phyloP scores from a whole-genome alignment of 92 coral and sea anemone species.

The Phenganax stokvisi region DNA sequence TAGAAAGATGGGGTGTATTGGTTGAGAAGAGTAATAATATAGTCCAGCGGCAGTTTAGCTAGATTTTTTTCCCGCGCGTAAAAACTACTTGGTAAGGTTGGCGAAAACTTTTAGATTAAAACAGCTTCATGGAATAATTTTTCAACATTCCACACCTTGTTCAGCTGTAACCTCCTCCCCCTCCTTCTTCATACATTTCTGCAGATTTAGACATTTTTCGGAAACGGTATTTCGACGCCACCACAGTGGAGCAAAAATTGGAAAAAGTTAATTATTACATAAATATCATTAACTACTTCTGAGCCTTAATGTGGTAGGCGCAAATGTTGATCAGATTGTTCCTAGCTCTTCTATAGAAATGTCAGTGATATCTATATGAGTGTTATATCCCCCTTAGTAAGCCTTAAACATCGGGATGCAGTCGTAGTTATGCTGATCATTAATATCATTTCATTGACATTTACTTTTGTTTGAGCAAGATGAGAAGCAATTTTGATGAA shows the following conservation, averaged over 20 bases:
- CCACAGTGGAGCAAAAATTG: not conserved
- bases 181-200: too few species aligned
- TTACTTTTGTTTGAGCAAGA: slow-evolving; percentile 68
- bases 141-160: too few species aligned
- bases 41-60: too few species aligned
- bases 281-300: slow-evolving; percentile 53
- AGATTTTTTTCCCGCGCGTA: too few species aligned
- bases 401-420: too few species aligned
- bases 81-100: not conserved
- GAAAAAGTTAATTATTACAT: not conserved
- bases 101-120: too few species aligned
- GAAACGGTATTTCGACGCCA: too few species aligned
- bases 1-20: too few species aligned
- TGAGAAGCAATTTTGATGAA: slow-evolving; percentile 71
- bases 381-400: not conserved
- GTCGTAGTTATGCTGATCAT: slow-evolving; percentile 50
- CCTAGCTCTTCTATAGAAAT: slow-evolving; percentile 53
- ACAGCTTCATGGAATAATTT: too few species aligned
- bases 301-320: slow-evolving; percentile 89
- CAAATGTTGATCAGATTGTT: slow-evolving; percentile 28
- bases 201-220: too few species aligned
- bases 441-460: slow-evolving; percentile 66
- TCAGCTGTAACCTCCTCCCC: too few species aligned
- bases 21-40: too few species aligned
- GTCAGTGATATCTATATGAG: not conserved